Evolutionary conservation across 2,113 vertebrate species (phyloP).

Genomic region (Vulpes lagopus): DNA sequence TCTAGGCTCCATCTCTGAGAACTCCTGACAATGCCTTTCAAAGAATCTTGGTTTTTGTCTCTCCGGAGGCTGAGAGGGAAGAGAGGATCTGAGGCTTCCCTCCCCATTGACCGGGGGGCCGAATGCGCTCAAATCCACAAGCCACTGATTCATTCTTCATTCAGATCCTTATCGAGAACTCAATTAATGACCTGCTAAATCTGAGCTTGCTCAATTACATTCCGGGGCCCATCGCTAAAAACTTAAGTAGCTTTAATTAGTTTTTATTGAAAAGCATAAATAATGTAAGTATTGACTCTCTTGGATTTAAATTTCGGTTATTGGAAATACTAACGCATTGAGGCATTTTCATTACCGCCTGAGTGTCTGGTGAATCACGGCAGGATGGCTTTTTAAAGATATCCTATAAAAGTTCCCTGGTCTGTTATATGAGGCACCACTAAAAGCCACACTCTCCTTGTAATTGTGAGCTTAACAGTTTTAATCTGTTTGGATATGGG

Average conservation of each 20-base stretch:
- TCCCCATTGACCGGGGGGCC: background rate
- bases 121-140: background rate
- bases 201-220: constrained; percentile 57
- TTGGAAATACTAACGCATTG: background rate
- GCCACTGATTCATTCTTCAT: constrained; percentile 37
- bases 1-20: background rate
- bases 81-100: background rate
- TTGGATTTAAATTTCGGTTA: constrained; percentile 12
- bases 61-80: background rate
- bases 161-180: constrained; percentile 52
- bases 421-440: background rate
- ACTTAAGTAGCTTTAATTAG: constrained; percentile 73
- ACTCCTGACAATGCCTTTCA: background rate
- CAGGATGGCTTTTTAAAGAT: constrained; percentile 37
- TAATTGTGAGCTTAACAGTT: background rate
- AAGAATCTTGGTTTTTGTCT: background rate
- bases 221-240: constrained; percentile 56
- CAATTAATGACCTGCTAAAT: constrained; percentile 57
- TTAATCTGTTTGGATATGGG: background rate
- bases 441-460: background rate
- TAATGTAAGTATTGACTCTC: constrained; percentile 47
- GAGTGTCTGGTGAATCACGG: background rate
- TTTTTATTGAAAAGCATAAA: constrained; percentile 65
- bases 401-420: background rate
- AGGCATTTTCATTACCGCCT: background rate